phyloP scores from a whole-genome alignment of 2,888 invertebrate species.

The Drosophila antonietae region DNA sequence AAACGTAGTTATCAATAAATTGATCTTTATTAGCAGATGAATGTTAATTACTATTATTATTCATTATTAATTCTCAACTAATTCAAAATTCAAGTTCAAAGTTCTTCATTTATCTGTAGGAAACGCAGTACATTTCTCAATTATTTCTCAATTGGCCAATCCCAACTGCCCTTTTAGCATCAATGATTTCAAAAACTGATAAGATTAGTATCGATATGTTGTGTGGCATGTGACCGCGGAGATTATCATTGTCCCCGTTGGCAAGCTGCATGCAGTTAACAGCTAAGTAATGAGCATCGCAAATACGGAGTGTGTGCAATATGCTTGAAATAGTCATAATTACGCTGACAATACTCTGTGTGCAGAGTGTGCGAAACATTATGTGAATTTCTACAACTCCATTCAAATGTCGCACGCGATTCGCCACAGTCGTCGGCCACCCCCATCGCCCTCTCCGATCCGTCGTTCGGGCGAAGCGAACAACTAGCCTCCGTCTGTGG shows the following conservation, averaged over 20 bases:
- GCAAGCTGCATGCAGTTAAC: background rate
- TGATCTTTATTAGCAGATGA: no score
- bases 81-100: no score
- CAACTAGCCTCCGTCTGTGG: constrained; percentile 16
- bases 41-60: no score
- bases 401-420: constrained; percentile 39
- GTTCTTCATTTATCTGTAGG: no score
- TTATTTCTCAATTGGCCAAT: background rate
- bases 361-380: constrained; percentile 8
- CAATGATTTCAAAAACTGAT: constrained; percentile 2
- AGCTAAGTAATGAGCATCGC: background rate
- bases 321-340: background rate
- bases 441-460: constrained; percentile 1
- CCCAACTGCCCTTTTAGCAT: background rate
- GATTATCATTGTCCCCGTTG: constrained; percentile 10
- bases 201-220: background rate
- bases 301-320: constrained; percentile 3
- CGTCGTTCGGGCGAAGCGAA: constrained; percentile 9
- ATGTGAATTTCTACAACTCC: constrained; percentile 33
- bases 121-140: background rate
- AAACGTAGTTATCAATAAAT: no score
- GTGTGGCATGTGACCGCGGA: background rate
- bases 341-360: background rate
- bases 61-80: no score
- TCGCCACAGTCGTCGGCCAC: background rate